Evolutionary conservation across 1,140 invertebrate species (phyloP).

Genomic region (Drusus annulatus): DNA sequence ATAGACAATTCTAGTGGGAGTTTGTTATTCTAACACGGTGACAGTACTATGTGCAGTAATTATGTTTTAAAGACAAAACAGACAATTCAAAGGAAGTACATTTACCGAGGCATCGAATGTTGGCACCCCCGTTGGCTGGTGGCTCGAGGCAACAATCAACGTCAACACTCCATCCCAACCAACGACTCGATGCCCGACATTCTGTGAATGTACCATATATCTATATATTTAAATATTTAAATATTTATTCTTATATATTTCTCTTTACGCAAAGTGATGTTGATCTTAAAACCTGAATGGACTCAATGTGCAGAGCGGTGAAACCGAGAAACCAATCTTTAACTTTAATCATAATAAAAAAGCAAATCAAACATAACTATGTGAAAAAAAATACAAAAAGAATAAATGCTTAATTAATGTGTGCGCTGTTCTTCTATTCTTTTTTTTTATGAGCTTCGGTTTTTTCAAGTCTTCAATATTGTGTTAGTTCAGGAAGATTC

Average conservation of each 20-base stretch:
- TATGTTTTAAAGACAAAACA: slow-evolving; percentile 7
- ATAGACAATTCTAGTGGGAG: slow-evolving; percentile 17
- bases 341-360: slow-evolving; percentile 6
- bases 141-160: background rate
- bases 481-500: too few relatives aligned
- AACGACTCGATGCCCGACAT: background rate
- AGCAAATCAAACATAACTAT: slow-evolving; percentile 23
- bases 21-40: background rate
- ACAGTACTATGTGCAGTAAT: background rate
- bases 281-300: slow-evolving; percentile 41
- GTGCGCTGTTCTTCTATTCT: slow-evolving; percentile 43
- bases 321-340: slow-evolving; percentile 31
- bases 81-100: background rate
- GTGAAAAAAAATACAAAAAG: slow-evolving; percentile 40
- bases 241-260: slow-evolving; percentile 53
- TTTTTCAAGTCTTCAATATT: background rate
- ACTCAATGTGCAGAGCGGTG: slow-evolving; percentile 30
- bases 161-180: background rate
- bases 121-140: background rate
- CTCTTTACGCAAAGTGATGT: slow-evolving; percentile 37
- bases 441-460: background rate
- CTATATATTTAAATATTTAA: slow-evolving; percentile 48
- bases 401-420: slow-evolving; percentile 56
- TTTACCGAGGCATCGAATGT: background rate
- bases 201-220: slow-evolving; percentile 38